Evolutionary conservation across 1,140 invertebrate species (phyloP).

Genomic region (Eurosta solidaginis): DNA sequence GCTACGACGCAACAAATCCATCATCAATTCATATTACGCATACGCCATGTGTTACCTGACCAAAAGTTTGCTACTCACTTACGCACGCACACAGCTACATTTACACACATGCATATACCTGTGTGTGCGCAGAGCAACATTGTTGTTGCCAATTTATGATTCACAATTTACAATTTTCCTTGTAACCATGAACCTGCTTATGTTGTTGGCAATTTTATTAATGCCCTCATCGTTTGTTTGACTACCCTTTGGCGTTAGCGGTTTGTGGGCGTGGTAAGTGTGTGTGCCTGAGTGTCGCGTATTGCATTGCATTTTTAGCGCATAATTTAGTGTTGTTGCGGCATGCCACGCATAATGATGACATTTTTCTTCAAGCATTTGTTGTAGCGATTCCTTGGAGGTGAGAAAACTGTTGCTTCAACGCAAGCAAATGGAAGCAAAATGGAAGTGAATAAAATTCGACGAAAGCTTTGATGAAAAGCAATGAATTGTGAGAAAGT

Average conservation of each 20-base stretch:
- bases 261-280: neutral
- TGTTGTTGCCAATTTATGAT: slow-evolving; percentile 3
- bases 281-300: neutral
- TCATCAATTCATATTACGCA: neutral
- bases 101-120: neutral
- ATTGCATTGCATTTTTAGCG: neutral
- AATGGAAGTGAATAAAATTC: too few species aligned
- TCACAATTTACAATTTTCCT: neutral
- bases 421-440: too few species aligned
- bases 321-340: neutral
- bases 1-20: too few species aligned
- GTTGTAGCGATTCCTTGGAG: neutral
- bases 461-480: too few species aligned
- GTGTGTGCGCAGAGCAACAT: neutral
- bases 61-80: neutral
- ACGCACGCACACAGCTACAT: neutral
- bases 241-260: neutral
- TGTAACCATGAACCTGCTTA: neutral
- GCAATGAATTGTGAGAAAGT: too few species aligned
- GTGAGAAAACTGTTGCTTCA: neutral
- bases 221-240: neutral
- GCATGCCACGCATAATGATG: slow-evolving; percentile 11
- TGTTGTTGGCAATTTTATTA: slow-evolving; percentile 8
- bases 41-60: neutral
- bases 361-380: neutral